These are phyloP conservation scores for Myotis findleyi DNA, from an alignment of 2,797 vertebrate species.

Conservation along the genomic window DNA sequence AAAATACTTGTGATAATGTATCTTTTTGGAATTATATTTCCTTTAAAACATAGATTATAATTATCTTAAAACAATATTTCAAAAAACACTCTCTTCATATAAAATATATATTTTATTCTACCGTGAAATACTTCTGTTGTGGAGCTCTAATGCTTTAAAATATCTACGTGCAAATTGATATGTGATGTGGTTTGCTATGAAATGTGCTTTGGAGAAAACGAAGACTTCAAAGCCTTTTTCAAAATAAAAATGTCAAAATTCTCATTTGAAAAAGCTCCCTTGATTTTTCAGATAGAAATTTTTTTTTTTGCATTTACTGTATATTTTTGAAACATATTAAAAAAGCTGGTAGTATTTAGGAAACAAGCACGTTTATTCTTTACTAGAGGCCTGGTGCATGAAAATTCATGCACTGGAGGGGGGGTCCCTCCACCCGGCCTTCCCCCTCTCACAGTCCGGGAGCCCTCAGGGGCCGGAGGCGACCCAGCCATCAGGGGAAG, in stretches of 20 bases:
- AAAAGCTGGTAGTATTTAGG: slow-evolving; percentile 36
- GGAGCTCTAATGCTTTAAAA: slow-evolving; percentile 48
- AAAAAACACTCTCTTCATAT: slow-evolving; percentile 36
- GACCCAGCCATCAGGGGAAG: no score
- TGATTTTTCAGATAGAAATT: neutral
- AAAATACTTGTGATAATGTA: neutral
- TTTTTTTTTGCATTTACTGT: slow-evolving; percentile 23
- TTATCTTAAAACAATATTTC: slow-evolving; percentile 27
- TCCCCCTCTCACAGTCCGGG: no score
- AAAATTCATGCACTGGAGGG: no score
- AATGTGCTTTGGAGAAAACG: slow-evolving; percentile 52
- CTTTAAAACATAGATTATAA: neutral
- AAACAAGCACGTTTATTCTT: neutral
- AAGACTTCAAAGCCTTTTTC: neutral
- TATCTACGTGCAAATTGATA: slow-evolving; percentile 54
- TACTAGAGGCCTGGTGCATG: no score
- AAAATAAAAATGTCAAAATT: slow-evolving; percentile 56
- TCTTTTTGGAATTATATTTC: neutral
- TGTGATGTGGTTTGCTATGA: neutral
- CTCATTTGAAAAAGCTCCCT: neutral
- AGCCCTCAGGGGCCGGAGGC: no score
- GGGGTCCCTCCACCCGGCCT: no score
- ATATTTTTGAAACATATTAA: slow-evolving; percentile 42
- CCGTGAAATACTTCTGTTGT: neutral
- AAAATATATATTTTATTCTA: slow-evolving; percentile 53